A percentile compares a stretch with the other conserved stretches of the same genome.
Conservation (phyloP, 1,140 invertebrate species). For the Caenorhabditis tropicalis region DNA sequence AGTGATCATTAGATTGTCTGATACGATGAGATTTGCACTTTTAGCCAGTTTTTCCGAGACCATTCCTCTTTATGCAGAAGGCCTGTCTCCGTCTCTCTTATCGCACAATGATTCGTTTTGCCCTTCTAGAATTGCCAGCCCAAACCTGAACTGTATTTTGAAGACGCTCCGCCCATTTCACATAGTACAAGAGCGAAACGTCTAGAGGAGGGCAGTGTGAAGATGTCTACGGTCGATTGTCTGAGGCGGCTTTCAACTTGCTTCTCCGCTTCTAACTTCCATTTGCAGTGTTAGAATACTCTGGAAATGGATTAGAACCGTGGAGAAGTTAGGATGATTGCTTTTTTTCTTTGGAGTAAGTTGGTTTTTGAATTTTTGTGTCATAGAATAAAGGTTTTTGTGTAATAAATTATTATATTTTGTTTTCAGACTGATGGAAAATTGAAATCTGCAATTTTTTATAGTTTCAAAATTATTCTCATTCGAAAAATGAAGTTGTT, state of each 20-base stretch:
- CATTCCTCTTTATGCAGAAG: conserved; percentile 15
- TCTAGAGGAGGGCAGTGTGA: too few relatives aligned
- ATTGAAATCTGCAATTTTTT: background rate
- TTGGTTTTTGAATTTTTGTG: background rate
- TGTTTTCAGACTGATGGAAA: background rate
- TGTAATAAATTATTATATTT: too few relatives aligned
- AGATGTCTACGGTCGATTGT: background rate
- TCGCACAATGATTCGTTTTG: background rate
- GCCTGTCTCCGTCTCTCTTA: background rate
- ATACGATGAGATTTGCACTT: conserved; percentile 2
- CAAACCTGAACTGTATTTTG: conserved; percentile 9
- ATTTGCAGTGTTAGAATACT: background rate
- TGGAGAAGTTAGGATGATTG: background rate
- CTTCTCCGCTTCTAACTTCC: conserved; percentile 25
- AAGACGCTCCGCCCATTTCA: background rate
- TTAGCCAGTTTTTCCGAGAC: conserved; percentile 43
- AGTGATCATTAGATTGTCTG: conserved; percentile 7
- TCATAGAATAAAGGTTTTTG: too few relatives aligned
- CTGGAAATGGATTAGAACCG: conserved; percentile 22
- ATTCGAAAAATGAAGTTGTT: too few relatives aligned
- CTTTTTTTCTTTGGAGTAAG: background rate
- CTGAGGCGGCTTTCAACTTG: background rate
- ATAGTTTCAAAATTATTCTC: too few relatives aligned
- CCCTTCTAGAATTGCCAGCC: background rate
- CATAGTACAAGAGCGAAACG: background rate